phyloP scores from a whole-genome alignment of 2,888 invertebrate species.

The Plebejus melissa region DNA sequence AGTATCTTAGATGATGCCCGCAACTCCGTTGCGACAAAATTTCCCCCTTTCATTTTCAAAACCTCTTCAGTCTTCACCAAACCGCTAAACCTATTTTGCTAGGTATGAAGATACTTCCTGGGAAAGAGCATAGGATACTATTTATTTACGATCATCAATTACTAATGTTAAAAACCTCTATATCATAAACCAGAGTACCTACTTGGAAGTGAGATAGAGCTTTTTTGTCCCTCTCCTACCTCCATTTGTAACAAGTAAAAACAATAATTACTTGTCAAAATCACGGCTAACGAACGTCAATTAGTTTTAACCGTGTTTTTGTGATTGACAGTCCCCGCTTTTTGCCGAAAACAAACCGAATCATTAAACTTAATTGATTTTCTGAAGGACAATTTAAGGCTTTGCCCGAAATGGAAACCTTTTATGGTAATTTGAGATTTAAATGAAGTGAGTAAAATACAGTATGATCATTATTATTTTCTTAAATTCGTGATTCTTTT shows the following conservation, averaged over 20 bases:
- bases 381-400: not conserved
- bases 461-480: not conserved
- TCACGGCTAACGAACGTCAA: not conserved
- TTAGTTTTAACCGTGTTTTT: constrained; percentile 7
- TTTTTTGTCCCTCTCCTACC: not conserved
- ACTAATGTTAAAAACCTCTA: too few relatives aligned
- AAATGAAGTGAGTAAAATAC: not conserved
- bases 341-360: constrained; percentile 7
- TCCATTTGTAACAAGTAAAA: not conserved
- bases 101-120: too few relatives aligned
- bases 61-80: not conserved
- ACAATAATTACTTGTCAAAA: constrained; percentile 11
- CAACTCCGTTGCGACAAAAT: not conserved
- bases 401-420: not conserved
- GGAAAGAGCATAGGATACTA: too few relatives aligned
- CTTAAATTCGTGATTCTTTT: too few relatives aligned
- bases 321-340: constrained; percentile 1
- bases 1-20: not conserved
- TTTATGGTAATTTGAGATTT: not conserved
- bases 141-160: too few relatives aligned
- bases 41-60: not conserved
- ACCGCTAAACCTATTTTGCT: not conserved
- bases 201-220: not conserved
- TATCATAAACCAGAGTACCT: not conserved
- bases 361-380: constrained; percentile 1